These are phyloP conservation scores for Trissolcus brochymenae DNA, from an alignment of 2,888 invertebrate species.

Conservation along the genomic window DNA sequence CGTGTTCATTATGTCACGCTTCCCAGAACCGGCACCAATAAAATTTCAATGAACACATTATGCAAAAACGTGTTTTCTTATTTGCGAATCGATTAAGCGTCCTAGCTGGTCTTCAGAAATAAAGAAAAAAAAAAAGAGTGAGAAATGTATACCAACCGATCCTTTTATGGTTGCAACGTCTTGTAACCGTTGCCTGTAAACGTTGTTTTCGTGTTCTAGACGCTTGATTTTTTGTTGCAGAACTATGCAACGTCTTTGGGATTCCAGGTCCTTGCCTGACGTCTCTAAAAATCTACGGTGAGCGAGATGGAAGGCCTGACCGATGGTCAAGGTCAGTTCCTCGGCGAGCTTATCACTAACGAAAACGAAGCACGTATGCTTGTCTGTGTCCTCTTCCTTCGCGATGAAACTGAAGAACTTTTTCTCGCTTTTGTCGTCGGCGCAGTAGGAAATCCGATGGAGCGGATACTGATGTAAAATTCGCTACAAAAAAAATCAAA, in stretches of 20 bases:
- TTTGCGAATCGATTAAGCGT: conserved; percentile 8
- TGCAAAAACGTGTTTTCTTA: conserved; percentile 32
- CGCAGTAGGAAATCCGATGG: conserved; percentile 98
- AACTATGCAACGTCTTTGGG: conserved; percentile 85
- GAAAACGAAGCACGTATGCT: conserved; percentile 97
- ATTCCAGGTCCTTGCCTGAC: conserved; percentile 91
- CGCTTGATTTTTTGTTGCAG: conserved; percentile 92
- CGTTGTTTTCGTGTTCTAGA: conserved; percentile 89
- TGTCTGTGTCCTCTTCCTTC: conserved; percentile 85
- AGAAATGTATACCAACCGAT: conserved; percentile 66
- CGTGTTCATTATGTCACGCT: conserved; percentile 26
- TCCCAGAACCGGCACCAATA: conserved; percentile 17
- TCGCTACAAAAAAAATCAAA: conserved; percentile 74
- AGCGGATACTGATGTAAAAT: conserved; percentile 96
- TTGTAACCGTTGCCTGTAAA: conserved; percentile 88
- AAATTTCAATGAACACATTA: conserved; percentile 30
- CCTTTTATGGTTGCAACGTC: conserved; percentile 80
- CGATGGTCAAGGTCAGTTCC: conserved; percentile 97
- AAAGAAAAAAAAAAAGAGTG: background rate
- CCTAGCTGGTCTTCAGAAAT: background rate
- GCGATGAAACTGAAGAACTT: conserved; percentile 97
- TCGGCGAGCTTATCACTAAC: conserved; percentile 98
- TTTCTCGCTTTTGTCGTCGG: conserved; percentile 98
- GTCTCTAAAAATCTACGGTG: conserved; percentile 96
- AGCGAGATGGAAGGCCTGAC: conserved; percentile 98